A percentile compares a stretch with the other conserved stretches of the same genome.
Evolutionary conservation across 2,888 invertebrate species (phyloP).

Genomic region (Blomia tropicalis): DNA sequence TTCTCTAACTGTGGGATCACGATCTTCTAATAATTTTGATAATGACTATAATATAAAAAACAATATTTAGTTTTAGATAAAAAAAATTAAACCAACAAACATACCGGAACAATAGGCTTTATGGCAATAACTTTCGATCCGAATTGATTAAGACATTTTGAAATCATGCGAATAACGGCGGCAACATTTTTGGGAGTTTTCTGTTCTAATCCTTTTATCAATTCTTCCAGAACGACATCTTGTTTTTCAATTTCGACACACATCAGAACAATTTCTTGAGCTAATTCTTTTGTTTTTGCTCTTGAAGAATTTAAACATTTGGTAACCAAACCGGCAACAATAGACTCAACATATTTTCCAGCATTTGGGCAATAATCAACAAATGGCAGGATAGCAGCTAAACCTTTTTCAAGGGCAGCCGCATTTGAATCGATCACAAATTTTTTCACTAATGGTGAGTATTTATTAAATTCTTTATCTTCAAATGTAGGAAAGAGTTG

Average conservation of each 20-base stretch:
- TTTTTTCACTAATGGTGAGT: constrained; percentile 72
- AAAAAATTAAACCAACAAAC: background rate
- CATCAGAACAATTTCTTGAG: constrained; percentile 73
- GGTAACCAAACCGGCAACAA: constrained; percentile 66
- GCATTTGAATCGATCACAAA: constrained; percentile 88
- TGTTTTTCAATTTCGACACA: constrained; percentile 90
- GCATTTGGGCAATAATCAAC: constrained; percentile 70
- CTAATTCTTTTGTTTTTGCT: constrained; percentile 75
- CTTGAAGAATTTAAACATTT: constrained; percentile 85
- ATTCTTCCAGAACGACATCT: constrained; percentile 71
- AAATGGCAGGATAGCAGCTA: constrained; percentile 76
- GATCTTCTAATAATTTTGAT: constrained; percentile 63
- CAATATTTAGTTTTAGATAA: background rate
- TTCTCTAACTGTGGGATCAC: constrained; percentile 76
- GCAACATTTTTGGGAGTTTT: constrained; percentile 90
- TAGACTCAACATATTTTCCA: constrained; percentile 46
- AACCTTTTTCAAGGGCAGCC: constrained; percentile 81
- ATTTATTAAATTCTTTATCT: constrained; percentile 83
- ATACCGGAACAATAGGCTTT: constrained; percentile 70
- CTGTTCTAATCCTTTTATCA: constrained; percentile 79
- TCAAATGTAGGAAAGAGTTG: constrained; percentile 70
- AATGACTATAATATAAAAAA: constrained; percentile 36
- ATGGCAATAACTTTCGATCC: constrained; percentile 76
- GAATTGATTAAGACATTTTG: constrained; percentile 64
- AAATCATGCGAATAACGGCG: constrained; percentile 59